phyloP scores from a whole-genome alignment of 2,888 invertebrate genomes.

The Spodoptera exigua region DNA sequence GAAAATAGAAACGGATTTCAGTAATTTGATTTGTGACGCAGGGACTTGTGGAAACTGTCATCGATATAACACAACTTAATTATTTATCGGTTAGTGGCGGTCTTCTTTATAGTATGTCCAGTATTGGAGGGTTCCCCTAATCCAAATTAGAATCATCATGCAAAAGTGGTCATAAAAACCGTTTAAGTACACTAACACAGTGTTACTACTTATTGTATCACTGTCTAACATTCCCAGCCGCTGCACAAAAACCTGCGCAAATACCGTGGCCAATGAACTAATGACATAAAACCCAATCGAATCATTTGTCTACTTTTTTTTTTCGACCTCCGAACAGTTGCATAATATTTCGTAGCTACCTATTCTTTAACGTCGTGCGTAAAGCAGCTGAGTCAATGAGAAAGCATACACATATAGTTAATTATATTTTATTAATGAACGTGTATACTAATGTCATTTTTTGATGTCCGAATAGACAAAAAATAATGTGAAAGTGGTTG shows the following conservation, averaged over 20 bases:
- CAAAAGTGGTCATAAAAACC: no score
- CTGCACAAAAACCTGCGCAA: conserved; percentile 13
- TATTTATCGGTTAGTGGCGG: conserved; percentile 7
- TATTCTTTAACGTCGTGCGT: not conserved
- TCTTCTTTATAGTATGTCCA: no score
- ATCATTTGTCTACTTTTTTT: conserved; percentile 30
- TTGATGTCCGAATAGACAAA: conserved; percentile 14
- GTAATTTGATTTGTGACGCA: conserved; percentile 60
- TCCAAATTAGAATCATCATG: no score
- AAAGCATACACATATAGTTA: not conserved
- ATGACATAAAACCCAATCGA: conserved; percentile 27
- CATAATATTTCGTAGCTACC: conserved; percentile 12
- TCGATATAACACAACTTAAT: conserved; percentile 22
- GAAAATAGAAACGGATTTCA: conserved; percentile 55
- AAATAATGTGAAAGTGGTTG: conserved; percentile 28
- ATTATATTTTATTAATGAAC: conserved; percentile 6
- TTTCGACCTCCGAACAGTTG: conserved; percentile 9
- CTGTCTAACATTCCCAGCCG: not conserved
- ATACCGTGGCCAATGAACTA: conserved; percentile 21
- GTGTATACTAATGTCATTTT: not conserved
- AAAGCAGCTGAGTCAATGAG: conserved; percentile 11
- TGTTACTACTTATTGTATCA: not conserved
- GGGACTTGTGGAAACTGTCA: conserved; percentile 32
- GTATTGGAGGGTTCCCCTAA: no score
- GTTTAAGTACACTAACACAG: no score